Evolutionary conservation across 2,888 invertebrate genomes (phyloP), one percentile per base, ranked within the genome.

Genomic region (Thyatira batis): DNA sequence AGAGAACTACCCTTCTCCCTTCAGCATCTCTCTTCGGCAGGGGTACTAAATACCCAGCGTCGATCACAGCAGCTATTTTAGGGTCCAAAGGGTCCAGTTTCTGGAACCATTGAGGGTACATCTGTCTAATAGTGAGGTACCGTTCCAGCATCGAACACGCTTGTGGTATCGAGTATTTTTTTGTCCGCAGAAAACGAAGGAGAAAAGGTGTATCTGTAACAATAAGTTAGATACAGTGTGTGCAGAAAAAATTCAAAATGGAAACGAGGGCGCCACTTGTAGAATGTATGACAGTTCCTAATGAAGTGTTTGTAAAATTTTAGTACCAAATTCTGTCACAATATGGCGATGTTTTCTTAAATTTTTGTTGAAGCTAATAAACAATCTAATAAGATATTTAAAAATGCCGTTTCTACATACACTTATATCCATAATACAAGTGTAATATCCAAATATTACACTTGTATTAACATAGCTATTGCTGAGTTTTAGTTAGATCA

Each of bases 121-220:
- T 92, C 80, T 97, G 96, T 5, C 98, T 92, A 63, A 97, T 96
- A 27, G 95, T 96, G 53, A 98, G 90, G 83, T 98, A 98, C 49
- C 96, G 94, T 81, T 98, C 97, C 63, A 98, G 85, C 95, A 98
- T 96, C 60, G 96, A 96, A 71, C 97, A 96, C 0, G 98, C 95
- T 80, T 96, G 94, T 0, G 96, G 96, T 20, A 98, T 94, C 30
- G 96, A 96, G 87, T 96, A 98, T 81, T 97, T 98, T 85, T 97
- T 97, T 45, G 96, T 96, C 39, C 97, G 93, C 11, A 98, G 93
- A 73, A 98, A 98, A 46, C 97, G 93, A 44, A 98, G 91, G 13
- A 97, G 92, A 78, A 98, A 98, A 6, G 95, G 94, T 0, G 96
- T 87, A 78, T 97, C 97, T 93, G 89, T 3, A 63, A 73, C 64